Evolutionary conservation across 2,113 vertebrate species (phyloP).

Genomic region (Cheirogaleus medius): DNA sequence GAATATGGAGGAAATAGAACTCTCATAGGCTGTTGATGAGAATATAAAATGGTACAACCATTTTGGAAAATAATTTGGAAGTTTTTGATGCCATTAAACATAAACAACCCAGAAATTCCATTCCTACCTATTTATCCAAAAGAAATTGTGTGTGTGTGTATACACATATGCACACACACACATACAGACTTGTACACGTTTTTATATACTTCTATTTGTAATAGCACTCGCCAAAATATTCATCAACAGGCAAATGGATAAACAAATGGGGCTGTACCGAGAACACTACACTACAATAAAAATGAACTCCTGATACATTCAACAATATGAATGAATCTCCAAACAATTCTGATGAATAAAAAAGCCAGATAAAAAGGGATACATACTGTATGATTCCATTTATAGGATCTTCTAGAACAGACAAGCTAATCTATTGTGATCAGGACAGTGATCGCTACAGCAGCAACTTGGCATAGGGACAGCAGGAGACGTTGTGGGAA

Average conservation of each 20-base stretch:
- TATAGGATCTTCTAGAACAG: neutral
- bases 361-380: neutral
- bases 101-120: neutral
- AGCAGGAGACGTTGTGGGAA: neutral
- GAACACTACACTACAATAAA: neutral
- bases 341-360: slow-evolving; percentile 6
- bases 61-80: neutral
- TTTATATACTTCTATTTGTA: neutral
- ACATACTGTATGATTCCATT: neutral
- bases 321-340: neutral
- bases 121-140: neutral
- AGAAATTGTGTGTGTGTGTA: neutral
- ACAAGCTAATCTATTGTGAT: neutral
- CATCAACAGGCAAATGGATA: neutral
- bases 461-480: neutral
- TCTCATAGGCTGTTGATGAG: neutral
- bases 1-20: neutral
- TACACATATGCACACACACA: neutral
- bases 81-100: neutral
- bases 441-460: neutral
- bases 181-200: neutral
- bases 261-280: neutral
- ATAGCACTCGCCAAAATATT: neutral
- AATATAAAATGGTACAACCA: neutral
- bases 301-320: neutral